Conservation (phyloP, 2,797 vertebrate species). For the Sphenopsis melanotis region DNA sequence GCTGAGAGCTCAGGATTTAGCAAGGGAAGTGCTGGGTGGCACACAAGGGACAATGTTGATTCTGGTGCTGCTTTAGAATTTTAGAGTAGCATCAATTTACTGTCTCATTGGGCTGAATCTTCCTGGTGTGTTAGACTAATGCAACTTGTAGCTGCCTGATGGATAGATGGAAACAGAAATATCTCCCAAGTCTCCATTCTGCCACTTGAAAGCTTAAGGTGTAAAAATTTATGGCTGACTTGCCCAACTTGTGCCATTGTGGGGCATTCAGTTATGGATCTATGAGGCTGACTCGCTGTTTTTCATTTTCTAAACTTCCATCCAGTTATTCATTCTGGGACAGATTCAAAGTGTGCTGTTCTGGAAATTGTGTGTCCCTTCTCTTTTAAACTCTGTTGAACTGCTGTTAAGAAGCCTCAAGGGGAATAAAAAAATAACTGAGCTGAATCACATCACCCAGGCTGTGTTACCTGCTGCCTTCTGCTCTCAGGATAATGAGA, state of each 20-base stretch:
- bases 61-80: constrained; percentile 21
- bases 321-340: constrained; percentile 53
- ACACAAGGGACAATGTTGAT: not conserved
- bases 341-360: constrained; percentile 8
- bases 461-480: not conserved
- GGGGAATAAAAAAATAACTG: not conserved
- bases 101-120: constrained; percentile 23
- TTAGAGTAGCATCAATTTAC: constrained; percentile 41
- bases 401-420: not conserved
- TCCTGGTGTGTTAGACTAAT: constrained; percentile 22
- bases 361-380: constrained; percentile 34
- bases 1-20: not conserved
- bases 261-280: constrained; percentile 9
- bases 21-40: not conserved
- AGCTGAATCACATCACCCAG: not conserved
- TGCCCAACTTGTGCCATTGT: not conserved
- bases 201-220: constrained; percentile 33
- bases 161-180: constrained; percentile 44
- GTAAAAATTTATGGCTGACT: constrained; percentile 46
- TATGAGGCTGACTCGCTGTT: constrained; percentile 23
- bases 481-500: not conserved
- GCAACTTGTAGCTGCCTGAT: constrained; percentile 44
- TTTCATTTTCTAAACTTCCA: constrained; percentile 63
- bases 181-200: constrained; percentile 26
- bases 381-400: not conserved